These are phyloP conservation scores for Silvanus unidentatus DNA, from an alignment of 2,888 invertebrate species.

Conservation along the genomic window DNA sequence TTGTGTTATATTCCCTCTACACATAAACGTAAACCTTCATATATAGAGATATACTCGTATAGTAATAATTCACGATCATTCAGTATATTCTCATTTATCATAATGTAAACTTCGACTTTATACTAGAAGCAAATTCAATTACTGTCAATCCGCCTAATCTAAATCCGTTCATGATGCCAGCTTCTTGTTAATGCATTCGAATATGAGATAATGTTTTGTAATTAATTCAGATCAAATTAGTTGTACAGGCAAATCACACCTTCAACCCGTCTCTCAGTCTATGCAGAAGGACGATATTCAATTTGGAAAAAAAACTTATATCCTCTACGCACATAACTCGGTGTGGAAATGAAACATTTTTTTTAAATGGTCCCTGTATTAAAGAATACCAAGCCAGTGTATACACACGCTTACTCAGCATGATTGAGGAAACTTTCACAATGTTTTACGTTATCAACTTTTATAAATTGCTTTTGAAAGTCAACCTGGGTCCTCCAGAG, in stretches of 20 bases:
- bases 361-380: no score
- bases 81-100: constrained; percentile 43
- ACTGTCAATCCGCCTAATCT: constrained; percentile 33
- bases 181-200: constrained; percentile 1
- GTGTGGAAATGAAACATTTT: no score
- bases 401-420: no score
- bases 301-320: no score
- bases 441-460: constrained; percentile 43
- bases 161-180: background rate
- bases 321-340: no score
- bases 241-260: no score
- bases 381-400: no score
- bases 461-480: constrained; percentile 44
- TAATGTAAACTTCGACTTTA: constrained; percentile 44
- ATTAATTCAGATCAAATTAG: no score
- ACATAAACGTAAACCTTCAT: constrained; percentile 29
- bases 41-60: constrained; percentile 39
- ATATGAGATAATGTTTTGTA: background rate
- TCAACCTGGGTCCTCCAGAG: constrained; percentile 39
- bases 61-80: constrained; percentile 43
- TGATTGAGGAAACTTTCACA: constrained; percentile 32
- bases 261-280: no score
- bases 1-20: no score
- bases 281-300: no score
- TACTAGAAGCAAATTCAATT: constrained; percentile 43